Evolutionary conservation across 2,888 invertebrate genomes (phyloP).

Genomic region (Icerya purchasi): DNA sequence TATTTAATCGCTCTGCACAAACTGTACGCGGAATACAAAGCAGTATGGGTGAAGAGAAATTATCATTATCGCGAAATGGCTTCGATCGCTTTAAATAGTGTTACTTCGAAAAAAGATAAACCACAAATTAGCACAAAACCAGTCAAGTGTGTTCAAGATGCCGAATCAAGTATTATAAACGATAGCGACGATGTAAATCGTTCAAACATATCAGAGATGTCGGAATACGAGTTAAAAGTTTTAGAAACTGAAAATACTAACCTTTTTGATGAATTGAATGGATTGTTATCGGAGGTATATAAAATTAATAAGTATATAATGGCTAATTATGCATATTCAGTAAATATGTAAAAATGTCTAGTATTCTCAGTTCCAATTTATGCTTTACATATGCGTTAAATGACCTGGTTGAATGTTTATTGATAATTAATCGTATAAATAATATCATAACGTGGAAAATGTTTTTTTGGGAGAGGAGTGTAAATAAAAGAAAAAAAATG

Average conservation of each 20-base stretch:
- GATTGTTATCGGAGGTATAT: constrained; percentile 27
- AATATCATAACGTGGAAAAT: no score
- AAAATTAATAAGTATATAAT: no score
- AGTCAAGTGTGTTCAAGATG: background rate
- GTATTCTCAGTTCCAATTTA: no score
- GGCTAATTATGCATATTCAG: no score
- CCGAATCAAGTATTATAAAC: background rate
- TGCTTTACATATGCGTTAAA: no score
- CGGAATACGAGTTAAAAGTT: constrained; percentile 75
- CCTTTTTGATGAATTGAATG: constrained; percentile 67
- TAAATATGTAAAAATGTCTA: no score
- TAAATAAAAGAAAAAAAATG: no score
- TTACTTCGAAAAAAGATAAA: background rate
- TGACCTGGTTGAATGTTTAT: no score
- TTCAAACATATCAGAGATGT: constrained; percentile 29
- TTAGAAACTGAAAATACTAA: constrained; percentile 80
- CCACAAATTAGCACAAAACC: background rate
- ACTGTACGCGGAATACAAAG: background rate
- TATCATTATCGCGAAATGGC: background rate
- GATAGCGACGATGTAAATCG: background rate
- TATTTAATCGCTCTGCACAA: background rate
- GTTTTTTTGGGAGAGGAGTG: no score
- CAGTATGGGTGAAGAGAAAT: background rate
- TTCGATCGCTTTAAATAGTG: background rate
- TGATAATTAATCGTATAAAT: no score